phyloP scores from a whole-genome alignment of 2,797 vertebrate species.

The Hydrolagus colliei region DNA sequence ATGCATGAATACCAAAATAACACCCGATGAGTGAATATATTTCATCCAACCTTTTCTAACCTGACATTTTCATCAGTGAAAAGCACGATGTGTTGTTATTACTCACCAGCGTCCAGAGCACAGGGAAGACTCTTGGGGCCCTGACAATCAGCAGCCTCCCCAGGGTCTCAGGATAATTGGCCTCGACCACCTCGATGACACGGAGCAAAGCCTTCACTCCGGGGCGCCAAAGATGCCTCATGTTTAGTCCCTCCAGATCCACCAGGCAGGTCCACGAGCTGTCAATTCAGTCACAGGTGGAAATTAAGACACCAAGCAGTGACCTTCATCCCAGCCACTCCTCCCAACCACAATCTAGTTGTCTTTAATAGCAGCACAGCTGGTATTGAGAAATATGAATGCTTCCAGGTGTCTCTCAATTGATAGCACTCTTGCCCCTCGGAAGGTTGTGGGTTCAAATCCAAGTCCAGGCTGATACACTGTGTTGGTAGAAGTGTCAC shows the following conservation, averaged over 20 bases:
- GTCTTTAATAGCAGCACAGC: too few species aligned
- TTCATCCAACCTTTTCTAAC: too few species aligned
- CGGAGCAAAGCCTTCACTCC: constrained; percentile 81
- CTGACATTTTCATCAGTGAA: background rate
- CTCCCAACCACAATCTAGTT: too few species aligned
- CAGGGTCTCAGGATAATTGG: constrained; percentile 88
- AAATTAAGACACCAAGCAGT: background rate
- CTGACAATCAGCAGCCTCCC: constrained; percentile 79
- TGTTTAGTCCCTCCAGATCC: constrained; percentile 87
- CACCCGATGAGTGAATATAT: too few species aligned
- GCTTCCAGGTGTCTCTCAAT: too few species aligned
- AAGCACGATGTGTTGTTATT: background rate
- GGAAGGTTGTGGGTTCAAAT: too few species aligned
- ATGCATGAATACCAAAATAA: too few species aligned
- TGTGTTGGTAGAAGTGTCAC: background rate
- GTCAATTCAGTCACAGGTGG: background rate
- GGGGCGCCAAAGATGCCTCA: constrained; percentile 88
- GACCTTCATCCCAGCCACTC: background rate
- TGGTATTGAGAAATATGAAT: too few species aligned
- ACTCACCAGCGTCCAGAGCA: constrained; percentile 89
- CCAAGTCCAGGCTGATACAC: too few species aligned
- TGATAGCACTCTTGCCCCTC: too few species aligned
- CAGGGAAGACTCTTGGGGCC: constrained; percentile 81
- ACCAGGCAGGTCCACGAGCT: constrained; percentile 91
- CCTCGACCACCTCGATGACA: constrained; percentile 85